These are phyloP conservation scores for Taphrorychus bicolor DNA, from an alignment of 2,888 invertebrate genomes.

Conservation along the genomic window DNA sequence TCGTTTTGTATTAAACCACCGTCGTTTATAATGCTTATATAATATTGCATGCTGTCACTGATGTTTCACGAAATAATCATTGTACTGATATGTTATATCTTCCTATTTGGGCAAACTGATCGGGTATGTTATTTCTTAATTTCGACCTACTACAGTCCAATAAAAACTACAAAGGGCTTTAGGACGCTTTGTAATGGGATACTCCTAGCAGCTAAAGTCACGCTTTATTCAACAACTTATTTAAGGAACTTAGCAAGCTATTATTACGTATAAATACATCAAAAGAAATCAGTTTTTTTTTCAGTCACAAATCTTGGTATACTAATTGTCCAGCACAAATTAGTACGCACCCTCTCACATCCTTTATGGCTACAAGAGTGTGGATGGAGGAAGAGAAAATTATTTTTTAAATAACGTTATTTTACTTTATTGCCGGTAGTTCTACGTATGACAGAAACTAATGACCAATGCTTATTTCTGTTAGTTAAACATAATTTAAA, in stretches of 20 bases:
- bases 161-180: background rate
- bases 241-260: background rate
- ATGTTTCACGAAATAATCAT: background rate
- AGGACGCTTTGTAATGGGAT: background rate
- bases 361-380: too few species aligned
- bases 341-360: background rate
- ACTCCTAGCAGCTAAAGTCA: background rate
- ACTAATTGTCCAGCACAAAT: background rate
- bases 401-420: too few species aligned
- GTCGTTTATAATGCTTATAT: background rate
- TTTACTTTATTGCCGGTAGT: too few species aligned
- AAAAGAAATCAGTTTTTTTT: background rate
- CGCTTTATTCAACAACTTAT: background rate
- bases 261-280: background rate
- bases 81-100: background rate
- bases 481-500: too few species aligned
- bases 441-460: too few species aligned
- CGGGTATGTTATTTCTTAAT: background rate
- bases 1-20: background rate
- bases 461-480: too few species aligned
- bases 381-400: background rate
- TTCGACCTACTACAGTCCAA: background rate
- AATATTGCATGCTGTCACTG: background rate
- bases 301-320: background rate
- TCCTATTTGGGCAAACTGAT: background rate